These are phyloP conservation scores for Pygoscelis adeliae DNA, from an alignment of 2,113 vertebrate species.

Conservation along the genomic window DNA sequence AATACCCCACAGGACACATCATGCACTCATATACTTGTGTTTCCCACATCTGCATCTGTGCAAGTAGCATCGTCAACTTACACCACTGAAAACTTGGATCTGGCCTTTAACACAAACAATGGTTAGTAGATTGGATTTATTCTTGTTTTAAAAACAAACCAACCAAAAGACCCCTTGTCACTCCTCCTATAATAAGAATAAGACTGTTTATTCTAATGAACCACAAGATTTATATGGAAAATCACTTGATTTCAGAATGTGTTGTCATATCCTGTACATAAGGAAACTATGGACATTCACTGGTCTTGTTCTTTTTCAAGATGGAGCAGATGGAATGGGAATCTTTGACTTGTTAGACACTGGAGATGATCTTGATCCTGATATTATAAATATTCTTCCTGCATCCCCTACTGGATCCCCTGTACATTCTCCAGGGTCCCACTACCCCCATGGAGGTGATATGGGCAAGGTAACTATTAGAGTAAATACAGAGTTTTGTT, in stretches of 20 bases:
- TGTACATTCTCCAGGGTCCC: conserved; percentile 93
- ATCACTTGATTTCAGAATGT: neutral
- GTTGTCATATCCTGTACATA: rapidly evolving
- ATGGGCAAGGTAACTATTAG: conserved; percentile 86
- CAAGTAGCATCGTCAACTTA: conserved; percentile 92
- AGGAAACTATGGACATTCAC: neutral
- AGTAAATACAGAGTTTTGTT: neutral
- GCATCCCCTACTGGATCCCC: conserved; percentile 91
- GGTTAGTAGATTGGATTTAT: conserved; percentile 70
- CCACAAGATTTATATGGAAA: neutral
- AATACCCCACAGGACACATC: conserved; percentile 97
- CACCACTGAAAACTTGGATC: conserved; percentile 90
- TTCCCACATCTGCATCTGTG: conserved; percentile 94
- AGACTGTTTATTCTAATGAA: neutral
- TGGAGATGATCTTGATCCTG: conserved; percentile 91
- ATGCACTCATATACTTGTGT: conserved; percentile 96
- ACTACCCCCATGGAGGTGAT: conserved; percentile 93
- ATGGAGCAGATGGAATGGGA: conserved; percentile 92
- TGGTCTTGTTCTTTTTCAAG: conserved; percentile 68
- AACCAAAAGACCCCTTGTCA: rapidly evolving
- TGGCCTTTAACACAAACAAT: conserved; percentile 94
- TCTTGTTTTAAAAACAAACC: neutral
- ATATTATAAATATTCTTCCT: conserved; percentile 96
- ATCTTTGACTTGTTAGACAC: conserved; percentile 92
- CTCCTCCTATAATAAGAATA: neutral